Base-by-base conservation (phyloP, 2,888 invertebrate genomes). In the Atethmia centrago region DNA sequence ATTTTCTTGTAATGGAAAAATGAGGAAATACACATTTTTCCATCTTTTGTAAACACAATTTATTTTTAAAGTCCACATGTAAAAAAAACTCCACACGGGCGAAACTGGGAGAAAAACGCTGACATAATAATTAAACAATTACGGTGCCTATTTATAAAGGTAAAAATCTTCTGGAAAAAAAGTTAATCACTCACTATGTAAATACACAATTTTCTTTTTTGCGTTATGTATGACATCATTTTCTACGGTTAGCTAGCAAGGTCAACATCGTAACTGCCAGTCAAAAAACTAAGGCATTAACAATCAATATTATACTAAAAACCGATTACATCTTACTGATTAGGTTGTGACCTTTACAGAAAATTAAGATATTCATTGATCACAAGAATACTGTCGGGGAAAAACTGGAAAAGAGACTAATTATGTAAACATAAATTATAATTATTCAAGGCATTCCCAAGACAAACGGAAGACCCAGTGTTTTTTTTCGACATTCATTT, bases 331-430 rank as follows among this genome's bases (percentile, higher is more conserved):
- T 61, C 25, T 62, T 55, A 49, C 64, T 85, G 67, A 85, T 82
- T 85, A 65, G 51, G 51, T 36, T 55, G 42, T 81, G 83, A 81
- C 82, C 74, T 84, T 84, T 83, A 31, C 40, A 16, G 19, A 55
- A 31, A 31, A 59, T 74, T 51, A 40, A 61, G 25, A 63, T 78
- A 79, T 66, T 40, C 36, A 51, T 66, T 58, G n/a, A 63, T 53
- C 19, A 51, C 5, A 28, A 58, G 36, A 58, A 31, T 56, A 21
- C 9, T 36, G 4, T 59, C 19, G 53, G 21, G 5, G 9, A 7
- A 58, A 36, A 25, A n/a, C 4, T n/a, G 16, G 21, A 8, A 58
- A 64, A 31, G 8, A 3, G 9, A 68, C 16, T 21, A 19, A 1
- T 25, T 28, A 28, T 5, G 19, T 19, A n/a, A 25, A 28, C 10